Evolutionary conservation across 2,888 invertebrate genomes (phyloP).

Genomic region (Stenchaetothrips biformis): DNA sequence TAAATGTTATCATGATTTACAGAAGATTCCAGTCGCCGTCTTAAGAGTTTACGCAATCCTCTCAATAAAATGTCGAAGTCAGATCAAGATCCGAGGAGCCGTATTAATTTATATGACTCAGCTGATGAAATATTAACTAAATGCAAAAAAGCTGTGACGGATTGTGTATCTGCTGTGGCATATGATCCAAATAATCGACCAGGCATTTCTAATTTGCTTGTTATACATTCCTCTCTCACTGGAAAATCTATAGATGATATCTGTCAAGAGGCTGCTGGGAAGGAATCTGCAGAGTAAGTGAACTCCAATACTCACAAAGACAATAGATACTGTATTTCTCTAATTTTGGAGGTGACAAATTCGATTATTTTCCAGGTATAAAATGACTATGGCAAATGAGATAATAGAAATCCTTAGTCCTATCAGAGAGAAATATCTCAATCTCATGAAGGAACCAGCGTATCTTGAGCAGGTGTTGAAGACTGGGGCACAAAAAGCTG

Average conservation of each 20-base stretch:
- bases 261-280: slow-evolving; percentile 56
- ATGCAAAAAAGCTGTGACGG: slow-evolving; percentile 85
- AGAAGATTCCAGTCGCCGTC: slow-evolving; percentile 57
- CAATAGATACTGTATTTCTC: slow-evolving; percentile 3
- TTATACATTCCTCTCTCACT: slow-evolving; percentile 71
- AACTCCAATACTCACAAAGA: slow-evolving; percentile 30
- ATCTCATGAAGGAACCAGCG: slow-evolving; percentile 55
- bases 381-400: slow-evolving; percentile 66
- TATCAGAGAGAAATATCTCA: slow-evolving; percentile 57
- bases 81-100: slow-evolving; percentile 67
- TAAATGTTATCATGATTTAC: slow-evolving; percentile 34
- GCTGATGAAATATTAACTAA: slow-evolving; percentile 65
- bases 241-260: slow-evolving; percentile 63
- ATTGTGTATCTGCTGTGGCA: slow-evolving; percentile 76
- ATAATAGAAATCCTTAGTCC: slow-evolving; percentile 65
- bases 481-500: slow-evolving; percentile 60
- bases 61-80: slow-evolving; percentile 98
- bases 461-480: slow-evolving; percentile 61
- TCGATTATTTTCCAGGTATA: slow-evolving; percentile 55
- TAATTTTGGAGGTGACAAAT: not conserved
- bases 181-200: slow-evolving; percentile 74
- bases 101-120: slow-evolving; percentile 74
- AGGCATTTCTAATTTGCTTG: slow-evolving; percentile 85
- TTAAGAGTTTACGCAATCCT: slow-evolving; percentile 83
- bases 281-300: slow-evolving; percentile 69